phyloP scores from a whole-genome alignment of 2,888 invertebrate genomes.

The Drosophila borealis region DNA sequence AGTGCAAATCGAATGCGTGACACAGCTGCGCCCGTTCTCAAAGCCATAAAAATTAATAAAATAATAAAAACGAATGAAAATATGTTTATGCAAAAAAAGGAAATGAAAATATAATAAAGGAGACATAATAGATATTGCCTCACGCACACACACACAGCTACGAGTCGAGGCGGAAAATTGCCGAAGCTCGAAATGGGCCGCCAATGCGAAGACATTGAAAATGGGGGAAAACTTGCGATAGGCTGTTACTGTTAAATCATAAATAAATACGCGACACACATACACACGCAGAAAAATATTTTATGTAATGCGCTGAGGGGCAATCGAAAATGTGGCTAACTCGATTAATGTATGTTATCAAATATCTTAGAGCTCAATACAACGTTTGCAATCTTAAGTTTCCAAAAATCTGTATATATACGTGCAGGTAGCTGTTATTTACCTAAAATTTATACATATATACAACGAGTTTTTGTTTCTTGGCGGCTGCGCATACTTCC shows the following conservation, averaged over 20 bases:
- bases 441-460: conserved; percentile 2
- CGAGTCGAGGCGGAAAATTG: conserved; percentile 22
- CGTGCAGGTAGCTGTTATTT: background rate
- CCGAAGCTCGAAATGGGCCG: conserved; percentile 47
- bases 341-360: conserved; percentile 2
- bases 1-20: conserved; percentile 60
- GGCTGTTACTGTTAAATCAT: conserved; percentile 70
- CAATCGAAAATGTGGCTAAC: conserved; percentile 23
- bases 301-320: conserved; percentile 42
- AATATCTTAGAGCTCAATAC: background rate
- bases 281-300: conserved; percentile 15
- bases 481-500: conserved; percentile 67
- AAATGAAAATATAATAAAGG: conserved; percentile 9
- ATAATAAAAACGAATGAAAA: conserved; percentile 15
- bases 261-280: conserved; percentile 58
- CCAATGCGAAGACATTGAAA: conserved; percentile 70
- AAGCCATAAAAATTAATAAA: conserved; percentile 32
- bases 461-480: conserved; percentile 11
- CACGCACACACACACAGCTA: conserved; percentile 18
- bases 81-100: conserved; percentile 20
- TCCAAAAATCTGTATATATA: conserved; percentile 13
- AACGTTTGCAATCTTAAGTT: conserved; percentile 10
- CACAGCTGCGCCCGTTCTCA: conserved; percentile 54
- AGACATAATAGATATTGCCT: conserved; percentile 14
- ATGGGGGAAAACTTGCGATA: conserved; percentile 62